Evolutionary conservation across 1,140 invertebrate genomes (phyloP).

Genomic region (Aphelinus certus): DNA sequence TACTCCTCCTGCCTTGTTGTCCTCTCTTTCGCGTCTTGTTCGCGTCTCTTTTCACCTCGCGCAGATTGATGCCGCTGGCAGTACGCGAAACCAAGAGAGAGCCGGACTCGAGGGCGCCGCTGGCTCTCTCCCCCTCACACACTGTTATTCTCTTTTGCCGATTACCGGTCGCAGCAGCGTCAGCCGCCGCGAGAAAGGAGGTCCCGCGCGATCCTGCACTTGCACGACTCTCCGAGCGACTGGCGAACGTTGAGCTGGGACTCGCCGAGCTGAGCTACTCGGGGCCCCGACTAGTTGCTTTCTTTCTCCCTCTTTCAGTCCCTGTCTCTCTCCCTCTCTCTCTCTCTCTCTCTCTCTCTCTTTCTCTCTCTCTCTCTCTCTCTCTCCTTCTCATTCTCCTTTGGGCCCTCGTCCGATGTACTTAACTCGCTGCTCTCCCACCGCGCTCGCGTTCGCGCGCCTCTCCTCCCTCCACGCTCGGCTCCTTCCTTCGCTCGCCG

Average conservation of each 20-base stretch:
- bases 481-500: conserved; percentile 36
- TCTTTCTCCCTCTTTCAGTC: conserved; percentile 18
- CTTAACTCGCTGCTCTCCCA: conserved; percentile 39
- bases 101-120: neutral
- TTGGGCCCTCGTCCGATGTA: conserved; percentile 26
- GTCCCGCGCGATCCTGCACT: conserved; percentile 20
- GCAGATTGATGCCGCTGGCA: neutral
- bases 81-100: neutral
- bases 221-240: conserved; percentile 34
- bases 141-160: too few relatives aligned
- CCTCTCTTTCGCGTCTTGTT: neutral
- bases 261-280: neutral
- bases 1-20: too few relatives aligned
- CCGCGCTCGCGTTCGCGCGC: conserved; percentile 48
- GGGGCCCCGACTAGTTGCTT: conserved; percentile 25
- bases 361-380: conserved; percentile 22
- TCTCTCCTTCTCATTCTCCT: conserved; percentile 40
- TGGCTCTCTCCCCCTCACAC: neutral
- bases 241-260: conserved; percentile 29
- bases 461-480: conserved; percentile 45
- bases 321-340: conserved; percentile 34
- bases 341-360: conserved; percentile 9
- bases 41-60: neutral
- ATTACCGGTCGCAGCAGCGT: too few relatives aligned
- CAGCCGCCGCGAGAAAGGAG: neutral